These are phyloP conservation scores for Paraescarpia echinospica DNA, from an alignment of 1,140 invertebrate genomes.

Conservation along the genomic window DNA sequence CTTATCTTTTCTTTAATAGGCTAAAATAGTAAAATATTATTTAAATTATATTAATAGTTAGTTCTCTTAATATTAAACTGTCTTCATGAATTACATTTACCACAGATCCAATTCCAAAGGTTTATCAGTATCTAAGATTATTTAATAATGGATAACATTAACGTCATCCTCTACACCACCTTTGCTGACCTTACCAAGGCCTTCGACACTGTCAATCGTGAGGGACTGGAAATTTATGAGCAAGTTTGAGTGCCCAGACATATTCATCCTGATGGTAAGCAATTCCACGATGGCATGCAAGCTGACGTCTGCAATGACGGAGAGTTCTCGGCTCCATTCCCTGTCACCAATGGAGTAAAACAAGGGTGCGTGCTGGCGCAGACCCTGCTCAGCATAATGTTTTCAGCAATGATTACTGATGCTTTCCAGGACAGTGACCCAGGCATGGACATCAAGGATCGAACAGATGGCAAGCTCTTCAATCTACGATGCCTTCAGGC, in stretches of 20 bases:
- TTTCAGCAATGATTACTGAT: constrained; percentile 27
- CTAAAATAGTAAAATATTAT: too few relatives aligned
- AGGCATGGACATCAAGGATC: constrained; percentile 22
- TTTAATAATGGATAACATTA: too few relatives aligned
- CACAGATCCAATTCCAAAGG: too few relatives aligned
- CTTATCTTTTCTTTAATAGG: not conserved
- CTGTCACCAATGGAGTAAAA: constrained; percentile 31
- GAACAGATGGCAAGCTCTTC: constrained; percentile 31
- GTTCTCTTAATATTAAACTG: not conserved
- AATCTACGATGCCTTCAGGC: constrained; percentile 27
- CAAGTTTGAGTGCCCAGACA: constrained; percentile 31
- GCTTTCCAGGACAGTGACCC: constrained; percentile 26
- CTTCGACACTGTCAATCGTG: constrained; percentile 36
- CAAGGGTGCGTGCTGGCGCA: constrained; percentile 32
- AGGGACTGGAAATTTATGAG: constrained; percentile 33
- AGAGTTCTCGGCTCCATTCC: constrained; percentile 17
- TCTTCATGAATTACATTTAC: not conserved
- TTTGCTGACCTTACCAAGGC: constrained; percentile 38
- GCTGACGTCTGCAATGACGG: constrained; percentile 7
- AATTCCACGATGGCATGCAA: constrained; percentile 29
- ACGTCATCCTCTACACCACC: too few relatives aligned
- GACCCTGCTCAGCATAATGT: constrained; percentile 26
- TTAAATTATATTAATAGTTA: not conserved
- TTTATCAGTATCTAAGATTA: too few relatives aligned
- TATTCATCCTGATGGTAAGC: too few relatives aligned